Evolutionary conservation across 2,888 invertebrate genomes (phyloP).

Genomic region (Latrodectus hesperus): DNA sequence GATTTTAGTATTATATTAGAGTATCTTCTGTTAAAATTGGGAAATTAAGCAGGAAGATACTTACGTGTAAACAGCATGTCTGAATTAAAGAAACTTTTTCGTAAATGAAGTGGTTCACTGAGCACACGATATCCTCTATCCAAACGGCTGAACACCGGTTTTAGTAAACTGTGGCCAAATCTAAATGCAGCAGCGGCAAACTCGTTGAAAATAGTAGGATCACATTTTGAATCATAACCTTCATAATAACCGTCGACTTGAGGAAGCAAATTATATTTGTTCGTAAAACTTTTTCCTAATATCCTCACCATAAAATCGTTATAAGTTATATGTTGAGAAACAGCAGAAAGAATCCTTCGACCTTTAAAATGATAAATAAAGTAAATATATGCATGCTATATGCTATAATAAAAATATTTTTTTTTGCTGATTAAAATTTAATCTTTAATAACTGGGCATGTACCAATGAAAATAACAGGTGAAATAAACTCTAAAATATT

Average conservation of each 20-base stretch:
- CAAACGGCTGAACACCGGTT: conserved; percentile 89
- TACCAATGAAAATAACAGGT: too few relatives aligned
- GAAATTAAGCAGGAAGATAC: not conserved
- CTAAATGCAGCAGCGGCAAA: conserved; percentile 93
- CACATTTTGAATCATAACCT: conserved; percentile 86
- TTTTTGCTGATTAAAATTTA: not conserved
- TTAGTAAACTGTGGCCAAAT: conserved; percentile 90
- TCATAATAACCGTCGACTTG: conserved; percentile 86
- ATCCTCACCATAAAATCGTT: conserved; percentile 86
- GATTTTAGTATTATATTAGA: too few relatives aligned
- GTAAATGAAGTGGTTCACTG: conserved; percentile 82
- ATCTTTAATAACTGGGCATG: too few relatives aligned
- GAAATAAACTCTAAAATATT: too few relatives aligned
- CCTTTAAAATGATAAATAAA: conserved; percentile 15
- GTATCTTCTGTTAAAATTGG: too few relatives aligned
- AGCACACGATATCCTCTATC: conserved; percentile 80
- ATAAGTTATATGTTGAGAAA: conserved; percentile 71
- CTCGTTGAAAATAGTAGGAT: conserved; percentile 91
- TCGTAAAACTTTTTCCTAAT: conserved; percentile 91
- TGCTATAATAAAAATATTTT: not conserved
- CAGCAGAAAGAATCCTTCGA: conserved; percentile 71
- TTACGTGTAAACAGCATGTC: conserved; percentile 81
- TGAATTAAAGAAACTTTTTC: conserved; percentile 93
- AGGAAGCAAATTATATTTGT: conserved; percentile 89
- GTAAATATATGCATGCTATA: not conserved